Evolutionary conservation across 2,888 invertebrate species (phyloP).

Genomic region (Philaethria dido): DNA sequence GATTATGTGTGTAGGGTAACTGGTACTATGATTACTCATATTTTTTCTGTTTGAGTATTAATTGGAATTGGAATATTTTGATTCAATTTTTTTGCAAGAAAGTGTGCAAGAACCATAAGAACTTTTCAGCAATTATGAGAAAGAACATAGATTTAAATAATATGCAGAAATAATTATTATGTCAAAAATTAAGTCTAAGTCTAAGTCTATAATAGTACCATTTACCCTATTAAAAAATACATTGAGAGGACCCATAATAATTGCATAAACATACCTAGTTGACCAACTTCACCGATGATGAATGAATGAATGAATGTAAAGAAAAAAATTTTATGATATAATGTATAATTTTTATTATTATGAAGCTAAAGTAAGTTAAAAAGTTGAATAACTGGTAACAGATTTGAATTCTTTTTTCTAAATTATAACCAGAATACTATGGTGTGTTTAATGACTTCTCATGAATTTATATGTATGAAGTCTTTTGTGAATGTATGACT

Average conservation of each 20-base stretch:
- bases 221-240: constrained; percentile 10
- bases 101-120: too few relatives aligned
- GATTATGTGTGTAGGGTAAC: not conserved
- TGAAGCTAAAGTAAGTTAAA: not conserved
- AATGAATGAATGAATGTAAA: constrained; percentile 46
- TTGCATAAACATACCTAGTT: constrained; percentile 54
- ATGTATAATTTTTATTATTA: not conserved
- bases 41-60: not conserved
- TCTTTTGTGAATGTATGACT: too few relatives aligned
- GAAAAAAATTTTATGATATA: not conserved
- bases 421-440: too few relatives aligned
- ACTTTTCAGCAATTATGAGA: too few relatives aligned
- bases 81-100: too few relatives aligned
- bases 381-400: not conserved
- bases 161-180: not conserved
- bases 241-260: not conserved
- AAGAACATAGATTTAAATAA: not conserved
- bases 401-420: not conserved
- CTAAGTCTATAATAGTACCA: not conserved
- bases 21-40: not conserved
- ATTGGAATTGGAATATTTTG: not conserved
- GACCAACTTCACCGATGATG: constrained; percentile 56
- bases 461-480: too few relatives aligned
- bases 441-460: too few relatives aligned
- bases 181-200: not conserved